These are phyloP conservation scores for Onychostoma macrolepis DNA, from an alignment of 2,113 vertebrate genomes.

Conservation along the genomic window DNA sequence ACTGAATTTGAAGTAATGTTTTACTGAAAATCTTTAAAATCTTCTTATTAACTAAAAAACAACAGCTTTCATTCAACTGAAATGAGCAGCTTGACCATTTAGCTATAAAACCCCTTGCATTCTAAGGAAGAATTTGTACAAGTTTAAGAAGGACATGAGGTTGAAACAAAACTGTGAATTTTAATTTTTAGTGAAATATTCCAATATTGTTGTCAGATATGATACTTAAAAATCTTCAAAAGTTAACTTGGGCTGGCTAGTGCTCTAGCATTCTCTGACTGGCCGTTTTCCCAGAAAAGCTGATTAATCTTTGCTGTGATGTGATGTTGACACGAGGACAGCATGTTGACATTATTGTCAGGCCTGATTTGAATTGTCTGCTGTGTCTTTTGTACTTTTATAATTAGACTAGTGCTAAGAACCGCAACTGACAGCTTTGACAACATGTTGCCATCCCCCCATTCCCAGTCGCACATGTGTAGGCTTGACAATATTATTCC, in stretches of 20 bases:
- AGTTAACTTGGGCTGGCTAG: background rate
- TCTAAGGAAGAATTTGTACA: background rate
- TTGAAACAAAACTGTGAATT: background rate
- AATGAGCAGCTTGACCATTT: background rate
- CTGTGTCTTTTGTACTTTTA: slow-evolving; percentile 39
- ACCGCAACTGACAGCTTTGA: slow-evolving; percentile 43
- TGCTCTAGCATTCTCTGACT: background rate
- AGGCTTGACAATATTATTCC: slow-evolving; percentile 8
- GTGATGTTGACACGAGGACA: background rate
- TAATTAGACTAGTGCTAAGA: slow-evolving; percentile 44
- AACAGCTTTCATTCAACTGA: background rate
- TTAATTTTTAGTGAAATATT: background rate
- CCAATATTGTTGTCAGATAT: background rate
- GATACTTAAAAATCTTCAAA: slow-evolving; percentile 1
- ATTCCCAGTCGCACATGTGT: background rate
- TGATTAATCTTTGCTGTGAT: slow-evolving; percentile 2
- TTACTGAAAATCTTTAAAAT: background rate
- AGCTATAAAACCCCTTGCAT: background rate
- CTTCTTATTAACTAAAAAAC: background rate
- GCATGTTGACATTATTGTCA: slow-evolving; percentile 42
- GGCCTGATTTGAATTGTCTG: slow-evolving; percentile 40
- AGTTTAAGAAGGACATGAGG: background rate
- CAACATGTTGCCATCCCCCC: slow-evolving; percentile 29
- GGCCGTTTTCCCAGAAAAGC: background rate
- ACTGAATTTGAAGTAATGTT: background rate